Conservation (phyloP, 2,888 invertebrate genomes). For the Stomorhina lunata region DNA sequence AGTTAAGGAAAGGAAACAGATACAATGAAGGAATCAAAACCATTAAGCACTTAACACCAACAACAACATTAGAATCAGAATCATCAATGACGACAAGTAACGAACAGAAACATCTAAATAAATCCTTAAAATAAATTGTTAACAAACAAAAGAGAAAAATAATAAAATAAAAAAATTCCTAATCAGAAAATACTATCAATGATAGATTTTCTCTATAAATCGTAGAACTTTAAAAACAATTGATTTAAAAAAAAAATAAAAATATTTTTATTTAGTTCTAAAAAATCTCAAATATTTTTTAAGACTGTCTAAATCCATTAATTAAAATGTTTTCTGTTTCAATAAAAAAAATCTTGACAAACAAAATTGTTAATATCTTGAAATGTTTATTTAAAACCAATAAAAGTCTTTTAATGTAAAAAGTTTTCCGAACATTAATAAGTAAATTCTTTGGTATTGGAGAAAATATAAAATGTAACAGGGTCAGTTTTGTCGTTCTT, state of each 20-base stretch:
- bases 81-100: background rate
- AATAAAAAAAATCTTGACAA: background rate
- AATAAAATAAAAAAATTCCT: slow-evolving; percentile 1
- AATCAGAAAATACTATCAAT: slow-evolving; percentile 21
- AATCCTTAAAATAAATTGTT: slow-evolving; percentile 20
- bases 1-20: background rate
- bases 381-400: background rate
- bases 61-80: background rate
- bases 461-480: too few relatives aligned
- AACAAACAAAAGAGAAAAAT: background rate
- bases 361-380: background rate
- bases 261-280: background rate
- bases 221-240: background rate
- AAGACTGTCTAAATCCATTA: background rate
- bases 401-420: slow-evolving; percentile 1
- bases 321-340: background rate
- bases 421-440: background rate
- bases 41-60: slow-evolving; percentile 30
- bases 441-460: too few relatives aligned
- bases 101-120: slow-evolving; percentile 11
- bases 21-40: background rate
- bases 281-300: too few relatives aligned
- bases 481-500: too few relatives aligned
- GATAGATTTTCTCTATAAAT: background rate
- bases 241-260: background rate